Percentiles rank a stretch among this genome's conserved stretches.
These are phyloP conservation scores for Synodontis membranacea DNA, from an alignment of 2,113 vertebrate species.

Conservation along the genomic window DNA sequence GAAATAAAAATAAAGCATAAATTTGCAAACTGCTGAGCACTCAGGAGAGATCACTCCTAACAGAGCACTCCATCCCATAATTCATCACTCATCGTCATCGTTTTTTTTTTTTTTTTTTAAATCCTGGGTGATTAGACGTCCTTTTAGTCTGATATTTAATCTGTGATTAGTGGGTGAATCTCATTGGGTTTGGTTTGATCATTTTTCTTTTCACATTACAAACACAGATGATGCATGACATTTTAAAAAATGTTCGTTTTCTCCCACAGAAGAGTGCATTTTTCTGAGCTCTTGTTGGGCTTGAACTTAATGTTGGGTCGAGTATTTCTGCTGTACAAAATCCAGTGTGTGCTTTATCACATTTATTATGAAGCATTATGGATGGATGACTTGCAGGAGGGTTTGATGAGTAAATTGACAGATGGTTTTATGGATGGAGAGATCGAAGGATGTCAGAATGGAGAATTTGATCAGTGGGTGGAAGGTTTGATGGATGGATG, in stretches of 20 bases:
- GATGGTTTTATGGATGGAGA: background rate
- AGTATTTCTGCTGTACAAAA: background rate
- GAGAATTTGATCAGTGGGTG: background rate
- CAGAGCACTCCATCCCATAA: slow-evolving; percentile 24
- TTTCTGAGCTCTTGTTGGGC: background rate
- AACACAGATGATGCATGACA: background rate
- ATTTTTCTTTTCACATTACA: background rate
- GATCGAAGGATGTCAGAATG: background rate
- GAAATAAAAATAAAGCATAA: background rate
- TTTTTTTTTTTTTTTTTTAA: background rate
- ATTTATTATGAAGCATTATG: background rate
- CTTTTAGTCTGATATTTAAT: background rate
- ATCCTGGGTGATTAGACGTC: background rate
- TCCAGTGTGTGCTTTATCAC: background rate
- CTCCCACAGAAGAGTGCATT: background rate
- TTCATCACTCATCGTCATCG: slow-evolving; percentile 15
- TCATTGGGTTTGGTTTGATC: background rate
- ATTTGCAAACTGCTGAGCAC: background rate
- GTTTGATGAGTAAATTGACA: background rate
- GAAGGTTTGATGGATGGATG: background rate
- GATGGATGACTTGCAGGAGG: background rate
- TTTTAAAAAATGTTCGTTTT: background rate
- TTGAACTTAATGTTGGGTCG: background rate
- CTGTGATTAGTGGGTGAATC: background rate
- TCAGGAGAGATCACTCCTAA: slow-evolving; percentile 29